Conservation (phyloP, 2,888 invertebrate genomes). For the Patella ulyssiponensis region DNA sequence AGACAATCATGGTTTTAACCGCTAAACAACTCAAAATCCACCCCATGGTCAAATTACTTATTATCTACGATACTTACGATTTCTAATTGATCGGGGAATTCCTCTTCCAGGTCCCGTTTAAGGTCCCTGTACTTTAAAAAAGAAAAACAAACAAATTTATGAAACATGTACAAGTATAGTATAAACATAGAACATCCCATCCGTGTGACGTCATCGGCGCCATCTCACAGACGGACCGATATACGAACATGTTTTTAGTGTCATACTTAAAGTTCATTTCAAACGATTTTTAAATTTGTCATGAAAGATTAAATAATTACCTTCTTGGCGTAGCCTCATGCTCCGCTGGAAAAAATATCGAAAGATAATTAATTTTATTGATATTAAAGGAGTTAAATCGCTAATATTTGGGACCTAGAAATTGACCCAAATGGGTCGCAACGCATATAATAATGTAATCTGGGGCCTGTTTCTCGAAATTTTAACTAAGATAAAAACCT, state of each 20-base stretch:
- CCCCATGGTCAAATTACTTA: too few species aligned
- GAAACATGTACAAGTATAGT: not conserved
- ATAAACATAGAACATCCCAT: not conserved
- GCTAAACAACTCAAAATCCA: too few species aligned
- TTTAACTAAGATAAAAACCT: too few species aligned
- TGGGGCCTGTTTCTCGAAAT: too few species aligned
- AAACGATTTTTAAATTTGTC: not conserved
- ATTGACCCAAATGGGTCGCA: too few species aligned
- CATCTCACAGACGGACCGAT: not conserved
- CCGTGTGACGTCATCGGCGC: too few species aligned
- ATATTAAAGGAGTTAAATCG: too few species aligned
- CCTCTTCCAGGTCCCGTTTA: conserved; percentile 31
- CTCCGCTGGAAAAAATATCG: conserved; percentile 39
- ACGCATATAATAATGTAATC: too few species aligned
- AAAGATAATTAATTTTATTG: too few species aligned
- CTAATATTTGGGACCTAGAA: too few species aligned
- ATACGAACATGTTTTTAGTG: not conserved
- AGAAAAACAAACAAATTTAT: conserved; percentile 4
- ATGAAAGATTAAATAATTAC: conserved; percentile 25
- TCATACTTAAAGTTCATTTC: not conserved
- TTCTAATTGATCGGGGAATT: conserved; percentile 27
- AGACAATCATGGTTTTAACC: too few species aligned
- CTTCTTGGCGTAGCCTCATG: conserved; percentile 45
- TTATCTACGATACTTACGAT: conserved; percentile 33
- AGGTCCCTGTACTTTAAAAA: conserved; percentile 34